Evolutionary conservation across 1,140 invertebrate species (phyloP).

Genomic region (Atta texana): DNA sequence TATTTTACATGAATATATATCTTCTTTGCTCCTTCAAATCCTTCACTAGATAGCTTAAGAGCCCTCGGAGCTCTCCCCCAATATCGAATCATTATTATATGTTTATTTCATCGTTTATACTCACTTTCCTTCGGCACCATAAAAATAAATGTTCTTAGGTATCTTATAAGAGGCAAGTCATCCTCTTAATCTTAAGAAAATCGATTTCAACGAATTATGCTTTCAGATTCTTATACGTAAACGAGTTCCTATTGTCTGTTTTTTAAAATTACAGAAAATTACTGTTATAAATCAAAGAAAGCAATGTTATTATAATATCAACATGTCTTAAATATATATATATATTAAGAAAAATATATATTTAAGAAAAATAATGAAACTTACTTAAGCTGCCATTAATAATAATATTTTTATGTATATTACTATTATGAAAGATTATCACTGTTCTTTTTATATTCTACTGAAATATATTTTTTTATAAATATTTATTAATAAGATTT

Average conservation of each 20-base stretch:
- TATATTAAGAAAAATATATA: not conserved
- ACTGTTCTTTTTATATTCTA: not conserved
- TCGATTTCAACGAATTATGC: slow-evolving; percentile 58
- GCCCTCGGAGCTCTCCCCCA: not conserved
- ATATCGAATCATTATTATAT: slow-evolving; percentile 56
- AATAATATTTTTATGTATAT: not conserved
- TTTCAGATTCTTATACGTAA: not conserved
- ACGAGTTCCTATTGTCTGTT: not conserved
- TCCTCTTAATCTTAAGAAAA: slow-evolving; percentile 67
- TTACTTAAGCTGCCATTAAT: not conserved
- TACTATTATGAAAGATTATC: not conserved
- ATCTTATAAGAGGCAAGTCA: slow-evolving; percentile 33
- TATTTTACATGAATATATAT: not conserved
- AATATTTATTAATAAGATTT: slow-evolving; percentile 4
- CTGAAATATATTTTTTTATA: slow-evolving; percentile 10
- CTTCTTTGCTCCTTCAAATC: slow-evolving; percentile 18
- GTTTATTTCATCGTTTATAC: slow-evolving; percentile 48
- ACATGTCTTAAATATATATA: not conserved
- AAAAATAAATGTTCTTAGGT: slow-evolving; percentile 64
- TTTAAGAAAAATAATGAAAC: not conserved
- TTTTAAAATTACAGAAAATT: slow-evolving; percentile 10
- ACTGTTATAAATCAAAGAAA: not conserved
- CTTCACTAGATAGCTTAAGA: slow-evolving; percentile 5
- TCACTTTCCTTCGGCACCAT: slow-evolving; percentile 26
- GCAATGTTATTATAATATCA: not conserved